Evolutionary conservation across 2,888 invertebrate species (phyloP), one percentile per base, ranked within the genome.

Genomic region (Idaea dimidiata): DNA sequence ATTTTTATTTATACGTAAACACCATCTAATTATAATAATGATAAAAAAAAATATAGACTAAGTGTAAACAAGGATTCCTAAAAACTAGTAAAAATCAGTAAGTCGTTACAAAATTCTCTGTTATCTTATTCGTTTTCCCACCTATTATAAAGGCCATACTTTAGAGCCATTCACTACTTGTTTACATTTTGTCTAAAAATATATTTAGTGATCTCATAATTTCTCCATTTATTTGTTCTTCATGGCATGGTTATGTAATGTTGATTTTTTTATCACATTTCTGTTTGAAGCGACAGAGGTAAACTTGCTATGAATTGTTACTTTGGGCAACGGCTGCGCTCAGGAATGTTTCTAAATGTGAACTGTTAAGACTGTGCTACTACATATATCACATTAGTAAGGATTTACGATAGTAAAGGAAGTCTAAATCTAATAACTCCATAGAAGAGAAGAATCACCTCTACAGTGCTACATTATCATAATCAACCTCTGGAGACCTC

Each of bases 181-280:
- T 89, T 89, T 89, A 89, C 89, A 89, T 89, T 91, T 88, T 63
- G 87, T 90, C 88, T 80, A 72, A 72, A 74, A 76, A 77, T 83
- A 79, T 84, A 80, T 85, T 85, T 83, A 86, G 87, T 86, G 87
- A 90, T 90, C 89, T 90, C 90, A 86, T 85, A 77, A 85, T 81
- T 80, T 84, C 77, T 83, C 80, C 82, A 83, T 87, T 80, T 80
- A 75, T 83, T 83, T 80, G 57, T 79, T 80, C 81, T 24, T 77
- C 80, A 75, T 76, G 77, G 76, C 73, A 72, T 78, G 68, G 69
- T 72, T 68, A 68, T 68, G 71, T 62, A 71, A 65, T 71, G 69
- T 63, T 73, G 64, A 71, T 72, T 72, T 72, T 72, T 72, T 68
- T 70, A 65, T 75, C 69, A 68, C 75, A 74, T 75, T 74, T 73